Conservation (phyloP, 2,113 vertebrate genomes). For the Potamarius usumacintae region DNA sequence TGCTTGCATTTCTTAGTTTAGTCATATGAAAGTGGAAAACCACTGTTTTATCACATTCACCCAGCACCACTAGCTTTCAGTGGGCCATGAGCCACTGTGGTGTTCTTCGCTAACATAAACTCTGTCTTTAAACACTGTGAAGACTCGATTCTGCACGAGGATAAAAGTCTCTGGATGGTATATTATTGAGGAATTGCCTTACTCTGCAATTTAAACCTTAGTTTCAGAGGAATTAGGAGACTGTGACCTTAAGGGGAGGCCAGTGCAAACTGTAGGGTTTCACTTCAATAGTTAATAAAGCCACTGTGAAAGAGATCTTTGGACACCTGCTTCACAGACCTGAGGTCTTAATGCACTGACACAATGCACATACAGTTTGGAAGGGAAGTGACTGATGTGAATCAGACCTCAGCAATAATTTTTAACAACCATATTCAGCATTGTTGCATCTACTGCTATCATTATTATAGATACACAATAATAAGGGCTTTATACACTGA, state of each 20-base stretch:
- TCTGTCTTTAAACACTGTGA: neutral
- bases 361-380: neutral
- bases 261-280: slow-evolving; percentile 34
- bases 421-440: neutral
- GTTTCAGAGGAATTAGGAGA: neutral
- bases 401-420: neutral
- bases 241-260: slow-evolving; percentile 27
- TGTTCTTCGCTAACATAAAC: neutral
- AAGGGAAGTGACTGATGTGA: neutral
- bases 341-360: neutral
- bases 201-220: neutral
- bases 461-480: too few relatives aligned
- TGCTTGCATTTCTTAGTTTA: neutral
- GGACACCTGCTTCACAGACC: slow-evolving; percentile 16
- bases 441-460: neutral
- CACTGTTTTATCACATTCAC: neutral
- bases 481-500: too few relatives aligned
- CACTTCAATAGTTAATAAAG: slow-evolving; percentile 37
- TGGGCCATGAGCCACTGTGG: neutral
- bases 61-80: neutral
- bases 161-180: neutral
- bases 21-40: neutral
- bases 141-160: neutral
- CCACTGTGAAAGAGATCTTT: neutral
- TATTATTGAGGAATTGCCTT: neutral